phyloP scores from a whole-genome alignment of 2,797 vertebrate species.

The Miichthys miiuy region DNA sequence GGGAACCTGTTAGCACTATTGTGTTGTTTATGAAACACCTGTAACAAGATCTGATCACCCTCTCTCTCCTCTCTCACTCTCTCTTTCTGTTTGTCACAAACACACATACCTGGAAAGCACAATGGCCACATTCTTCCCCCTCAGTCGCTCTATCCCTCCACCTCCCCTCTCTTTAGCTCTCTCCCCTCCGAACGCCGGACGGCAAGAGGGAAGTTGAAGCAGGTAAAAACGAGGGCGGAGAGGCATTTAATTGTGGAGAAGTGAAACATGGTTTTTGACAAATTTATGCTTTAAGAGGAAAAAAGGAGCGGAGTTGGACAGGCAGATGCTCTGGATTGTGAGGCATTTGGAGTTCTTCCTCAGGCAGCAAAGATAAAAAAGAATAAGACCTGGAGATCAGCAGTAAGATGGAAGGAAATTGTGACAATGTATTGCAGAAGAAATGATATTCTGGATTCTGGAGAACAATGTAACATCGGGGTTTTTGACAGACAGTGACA shows the following conservation, averaged over 20 bases:
- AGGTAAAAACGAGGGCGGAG: background rate
- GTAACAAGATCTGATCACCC: constrained; percentile 79
- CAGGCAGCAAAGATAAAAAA: background rate
- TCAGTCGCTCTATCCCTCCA: constrained; percentile 28
- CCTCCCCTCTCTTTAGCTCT: constrained; percentile 56
- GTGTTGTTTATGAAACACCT: constrained; percentile 84
- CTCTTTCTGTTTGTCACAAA: constrained; percentile 78
- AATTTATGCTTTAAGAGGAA: background rate
- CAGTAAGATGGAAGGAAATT: background rate
- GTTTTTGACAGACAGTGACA: background rate
- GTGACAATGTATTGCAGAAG: background rate
- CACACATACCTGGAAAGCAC: constrained; percentile 85
- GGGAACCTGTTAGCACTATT: constrained; percentile 75
- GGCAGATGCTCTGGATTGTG: background rate
- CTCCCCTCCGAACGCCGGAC: constrained; percentile 47
- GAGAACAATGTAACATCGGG: background rate
- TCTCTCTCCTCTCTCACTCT: constrained; percentile 54
- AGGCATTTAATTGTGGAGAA: background rate
- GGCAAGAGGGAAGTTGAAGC: constrained; percentile 34
- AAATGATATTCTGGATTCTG: background rate
- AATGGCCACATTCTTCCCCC: constrained; percentile 85
- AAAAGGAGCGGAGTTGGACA: background rate
- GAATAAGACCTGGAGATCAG: background rate
- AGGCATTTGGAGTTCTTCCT: background rate
- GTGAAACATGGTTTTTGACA: background rate